A percentile compares a stretch with the other conserved stretches of the same genome.
phyloP scores from a whole-genome alignment of 2,113 vertebrate species.

The Excalfactoria chinensis region DNA sequence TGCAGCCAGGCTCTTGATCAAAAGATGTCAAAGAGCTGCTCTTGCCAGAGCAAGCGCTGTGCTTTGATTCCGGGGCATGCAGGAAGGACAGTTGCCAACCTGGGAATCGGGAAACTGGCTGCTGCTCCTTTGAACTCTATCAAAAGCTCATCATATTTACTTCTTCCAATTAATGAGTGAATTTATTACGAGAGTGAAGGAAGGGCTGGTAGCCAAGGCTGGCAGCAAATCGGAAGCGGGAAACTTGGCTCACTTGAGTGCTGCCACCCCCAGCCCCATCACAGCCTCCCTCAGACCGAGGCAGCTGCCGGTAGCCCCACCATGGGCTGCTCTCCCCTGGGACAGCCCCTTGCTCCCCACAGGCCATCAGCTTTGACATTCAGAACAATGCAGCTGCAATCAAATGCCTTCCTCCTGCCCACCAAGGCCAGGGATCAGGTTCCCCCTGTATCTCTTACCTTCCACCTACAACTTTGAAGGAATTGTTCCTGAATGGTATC shows the following conservation, averaged over 20 bases:
- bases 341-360: neutral
- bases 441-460: constrained; percentile 51
- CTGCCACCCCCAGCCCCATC: neutral
- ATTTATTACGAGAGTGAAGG: neutral
- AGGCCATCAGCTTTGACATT: neutral
- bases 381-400: constrained; percentile 61
- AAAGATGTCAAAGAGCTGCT: constrained; percentile 36
- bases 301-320: neutral
- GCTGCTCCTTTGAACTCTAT: constrained; percentile 46
- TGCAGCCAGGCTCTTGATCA: constrained; percentile 54
- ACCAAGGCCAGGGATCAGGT: neutral
- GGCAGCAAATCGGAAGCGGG: neutral
- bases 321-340: neutral
- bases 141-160: constrained; percentile 49
- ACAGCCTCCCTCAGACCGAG: neutral
- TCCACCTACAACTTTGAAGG: constrained; percentile 46
- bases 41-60: neutral
- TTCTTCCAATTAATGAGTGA: constrained; percentile 33
- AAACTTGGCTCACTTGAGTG: neutral
- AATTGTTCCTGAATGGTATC: constrained; percentile 52
- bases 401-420: constrained; percentile 24
- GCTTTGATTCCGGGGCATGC: constrained; percentile 14
- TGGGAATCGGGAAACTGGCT: constrained; percentile 22
- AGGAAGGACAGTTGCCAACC: constrained; percentile 31
- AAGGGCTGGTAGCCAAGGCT: neutral